These are phyloP conservation scores for Chrysolina oricalcia DNA, from an alignment of 2,888 invertebrate genomes.

Conservation along the genomic window DNA sequence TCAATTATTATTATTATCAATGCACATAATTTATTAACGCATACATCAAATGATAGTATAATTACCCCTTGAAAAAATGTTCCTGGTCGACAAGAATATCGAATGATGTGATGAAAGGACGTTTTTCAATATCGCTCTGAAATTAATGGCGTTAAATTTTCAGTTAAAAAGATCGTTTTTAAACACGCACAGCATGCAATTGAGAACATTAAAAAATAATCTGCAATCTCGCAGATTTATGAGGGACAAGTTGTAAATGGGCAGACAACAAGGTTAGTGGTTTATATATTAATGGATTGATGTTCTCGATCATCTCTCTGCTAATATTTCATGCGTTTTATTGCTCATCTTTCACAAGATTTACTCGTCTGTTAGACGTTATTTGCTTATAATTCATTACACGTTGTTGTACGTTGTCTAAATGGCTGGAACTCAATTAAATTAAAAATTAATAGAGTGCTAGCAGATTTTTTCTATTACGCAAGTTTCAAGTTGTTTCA, in stretches of 20 bases:
- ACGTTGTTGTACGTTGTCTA: slow-evolving; percentile 13
- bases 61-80: too few relatives aligned
- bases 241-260: slow-evolving; percentile 42
- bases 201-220: slow-evolving; percentile 54
- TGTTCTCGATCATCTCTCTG: slow-evolving; percentile 31
- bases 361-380: slow-evolving; percentile 14
- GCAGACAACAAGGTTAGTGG: slow-evolving; percentile 40
- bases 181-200: slow-evolving; percentile 50
- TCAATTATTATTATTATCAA: too few relatives aligned
- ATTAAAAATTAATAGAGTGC: slow-evolving; percentile 5
- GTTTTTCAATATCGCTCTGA: slow-evolving; percentile 35
- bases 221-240: slow-evolving; percentile 48
- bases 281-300: slow-evolving; percentile 42
- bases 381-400: slow-evolving; percentile 15
- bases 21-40: too few relatives aligned
- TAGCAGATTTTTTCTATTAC: not conserved
- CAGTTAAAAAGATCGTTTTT: slow-evolving; percentile 41
- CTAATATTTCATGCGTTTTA: slow-evolving; percentile 37
- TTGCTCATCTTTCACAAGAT: slow-evolving; percentile 13
- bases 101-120: slow-evolving; percentile 19
- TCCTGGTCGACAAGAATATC: not conserved
- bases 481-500: not conserved
- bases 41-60: too few relatives aligned
- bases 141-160: slow-evolving; percentile 42
- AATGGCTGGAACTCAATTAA: not conserved